phyloP scores from a whole-genome alignment of 2,888 invertebrate species.

The Miltochrista miniata region DNA sequence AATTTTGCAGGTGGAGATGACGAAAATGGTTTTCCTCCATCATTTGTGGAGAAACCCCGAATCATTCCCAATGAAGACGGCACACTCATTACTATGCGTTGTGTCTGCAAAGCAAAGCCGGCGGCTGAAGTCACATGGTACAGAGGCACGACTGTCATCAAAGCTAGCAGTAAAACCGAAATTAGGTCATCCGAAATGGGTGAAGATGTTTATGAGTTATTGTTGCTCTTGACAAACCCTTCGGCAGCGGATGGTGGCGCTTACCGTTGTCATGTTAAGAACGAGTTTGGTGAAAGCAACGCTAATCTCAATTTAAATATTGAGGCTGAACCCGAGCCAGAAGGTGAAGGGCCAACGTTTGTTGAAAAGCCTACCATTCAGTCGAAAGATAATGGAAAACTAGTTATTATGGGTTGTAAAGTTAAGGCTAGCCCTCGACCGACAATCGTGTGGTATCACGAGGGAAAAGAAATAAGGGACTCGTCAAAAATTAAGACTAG shows the following conservation, averaged over 20 bases:
- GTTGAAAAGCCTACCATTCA: slow-evolving; percentile 95
- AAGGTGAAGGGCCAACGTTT: slow-evolving; percentile 97
- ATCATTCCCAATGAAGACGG: slow-evolving; percentile 99
- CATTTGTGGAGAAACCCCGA: slow-evolving; percentile 98
- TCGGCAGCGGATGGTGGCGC: slow-evolving; percentile 82
- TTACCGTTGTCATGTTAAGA: slow-evolving; percentile 95
- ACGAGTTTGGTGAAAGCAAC: slow-evolving; percentile 98
- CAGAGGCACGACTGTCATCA: slow-evolving; percentile 93
- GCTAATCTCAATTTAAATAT: slow-evolving; percentile 98
- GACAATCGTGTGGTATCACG: slow-evolving; percentile 80
- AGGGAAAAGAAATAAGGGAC: slow-evolving; percentile 87
- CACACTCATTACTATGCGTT: slow-evolving; percentile 98
- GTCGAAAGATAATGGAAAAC: slow-evolving; percentile 85
- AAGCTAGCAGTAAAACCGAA: slow-evolving; percentile 92
- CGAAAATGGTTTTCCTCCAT: slow-evolving; percentile 96
- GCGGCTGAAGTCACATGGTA: slow-evolving; percentile 98
- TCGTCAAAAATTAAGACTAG: slow-evolving; percentile 92
- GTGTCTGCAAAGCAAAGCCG: slow-evolving; percentile 97
- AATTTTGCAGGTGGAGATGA: slow-evolving; percentile 91
- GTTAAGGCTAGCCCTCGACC: slow-evolving; percentile 79
- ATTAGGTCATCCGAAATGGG: slow-evolving; percentile 90
- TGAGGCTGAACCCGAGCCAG: slow-evolving; percentile 97
- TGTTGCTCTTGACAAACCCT: slow-evolving; percentile 84
- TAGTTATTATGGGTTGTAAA: slow-evolving; percentile 79
- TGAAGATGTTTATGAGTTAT: slow-evolving; percentile 94